A percentile compares a stretch with the other conserved stretches of the same genome.
These are phyloP conservation scores for Phalacrocorax brasilianus DNA, from an alignment of 2,113 vertebrate species.

Conservation along the genomic window DNA sequence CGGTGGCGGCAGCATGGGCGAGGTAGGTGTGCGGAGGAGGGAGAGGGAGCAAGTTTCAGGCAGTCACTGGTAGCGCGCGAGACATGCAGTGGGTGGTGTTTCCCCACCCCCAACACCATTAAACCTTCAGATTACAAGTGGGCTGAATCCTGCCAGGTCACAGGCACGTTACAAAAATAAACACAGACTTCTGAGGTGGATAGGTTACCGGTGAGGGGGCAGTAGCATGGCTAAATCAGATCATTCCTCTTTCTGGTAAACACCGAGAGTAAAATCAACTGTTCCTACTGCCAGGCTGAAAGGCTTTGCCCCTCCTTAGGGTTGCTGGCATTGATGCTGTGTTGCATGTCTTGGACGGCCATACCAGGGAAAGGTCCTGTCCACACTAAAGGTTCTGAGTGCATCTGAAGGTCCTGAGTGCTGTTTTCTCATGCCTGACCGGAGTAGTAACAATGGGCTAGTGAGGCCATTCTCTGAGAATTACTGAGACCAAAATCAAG, in stretches of 20 bases:
- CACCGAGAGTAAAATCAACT: not conserved
- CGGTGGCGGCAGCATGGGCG: not conserved
- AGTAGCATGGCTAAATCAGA: not conserved
- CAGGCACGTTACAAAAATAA: constrained; percentile 32
- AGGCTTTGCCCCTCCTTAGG: not conserved
- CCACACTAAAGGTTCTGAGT: not conserved
- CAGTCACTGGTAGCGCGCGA: not conserved
- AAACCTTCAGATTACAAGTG: constrained; percentile 26
- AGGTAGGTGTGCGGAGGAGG: not conserved
- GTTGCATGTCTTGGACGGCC: not conserved
- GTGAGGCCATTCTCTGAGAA: not conserved
- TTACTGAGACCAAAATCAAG: not conserved
- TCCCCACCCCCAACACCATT: not conserved
- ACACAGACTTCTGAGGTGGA: not conserved
- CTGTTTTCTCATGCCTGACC: not conserved
- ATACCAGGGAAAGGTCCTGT: not conserved
- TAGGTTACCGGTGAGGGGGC: not conserved
- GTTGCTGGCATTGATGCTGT: rapidly evolving
- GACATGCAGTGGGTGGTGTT: not conserved
- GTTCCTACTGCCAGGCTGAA: not conserved
- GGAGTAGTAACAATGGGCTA: not conserved
- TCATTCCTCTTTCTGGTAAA: not conserved
- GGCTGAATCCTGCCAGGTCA: not conserved
- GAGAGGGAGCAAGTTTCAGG: not conserved
- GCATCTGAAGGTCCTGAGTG: not conserved